Conservation (phyloP, 2,888 invertebrate genomes). For the Lissocephala sabroskyi region DNA sequence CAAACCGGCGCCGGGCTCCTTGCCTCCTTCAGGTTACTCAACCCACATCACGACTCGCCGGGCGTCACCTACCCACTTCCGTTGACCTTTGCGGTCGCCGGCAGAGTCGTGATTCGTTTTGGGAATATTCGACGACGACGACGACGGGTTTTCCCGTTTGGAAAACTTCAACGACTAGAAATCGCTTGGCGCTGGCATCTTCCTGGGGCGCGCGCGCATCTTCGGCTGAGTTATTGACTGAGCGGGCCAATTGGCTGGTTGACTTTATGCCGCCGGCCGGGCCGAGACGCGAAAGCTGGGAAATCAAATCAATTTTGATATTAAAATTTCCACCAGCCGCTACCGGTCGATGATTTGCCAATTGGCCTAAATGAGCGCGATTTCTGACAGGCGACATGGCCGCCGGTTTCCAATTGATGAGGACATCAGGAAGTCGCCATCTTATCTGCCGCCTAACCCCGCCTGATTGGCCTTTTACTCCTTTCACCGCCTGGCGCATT, state of each 20-base stretch:
- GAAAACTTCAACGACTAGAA: not conserved
- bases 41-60: slow-evolving; percentile 21
- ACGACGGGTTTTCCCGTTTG: no score
- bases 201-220: not conserved
- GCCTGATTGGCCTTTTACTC: not conserved
- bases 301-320: not conserved
- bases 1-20: no score
- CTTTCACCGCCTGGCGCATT: not conserved
- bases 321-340: not conserved
- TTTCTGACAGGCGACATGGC: no score
- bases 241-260: slow-evolving; percentile 11
- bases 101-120: slow-evolving; percentile 15
- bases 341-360: not conserved
- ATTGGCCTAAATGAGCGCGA: no score
- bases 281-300: not conserved
- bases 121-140: not conserved
- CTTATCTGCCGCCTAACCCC: no score
- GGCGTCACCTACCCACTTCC: slow-evolving; percentile 16
- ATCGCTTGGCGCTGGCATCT: not conserved
- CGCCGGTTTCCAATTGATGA: no score
- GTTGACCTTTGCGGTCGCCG: slow-evolving; percentile 31
- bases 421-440: no score
- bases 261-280: slow-evolving; percentile 3
- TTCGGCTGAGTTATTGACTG: slow-evolving; percentile 10
- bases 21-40: slow-evolving; percentile 1